Evolutionary conservation across 2,797 vertebrate species (phyloP), one percentile per base, ranked within the genome.

Genomic region (Chelonia mydas): DNA sequence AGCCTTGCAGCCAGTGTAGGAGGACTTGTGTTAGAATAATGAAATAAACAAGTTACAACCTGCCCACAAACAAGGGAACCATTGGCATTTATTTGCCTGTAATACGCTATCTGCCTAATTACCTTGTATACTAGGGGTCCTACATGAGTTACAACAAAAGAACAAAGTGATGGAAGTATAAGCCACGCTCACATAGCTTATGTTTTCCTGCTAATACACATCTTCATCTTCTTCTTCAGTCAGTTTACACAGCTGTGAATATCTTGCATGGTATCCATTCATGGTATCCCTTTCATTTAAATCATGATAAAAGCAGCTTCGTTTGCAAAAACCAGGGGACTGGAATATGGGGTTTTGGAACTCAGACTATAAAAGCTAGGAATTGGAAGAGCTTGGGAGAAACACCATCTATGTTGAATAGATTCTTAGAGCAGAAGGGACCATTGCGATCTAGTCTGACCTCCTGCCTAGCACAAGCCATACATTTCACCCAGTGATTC

Each of bases 251-350:
- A 93, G 92, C 92, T 96, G 93, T 85, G 86, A 96, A 92, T 91
- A 87, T 95, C 96, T 92, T 96, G 78, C 89, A 92, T 89, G 88
- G 74, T 55, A 17, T 55, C 51, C 90, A 88, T 97, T 96, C 86
- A 97, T 37, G 93, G 88, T 91, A 94, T 93, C n/a, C 61, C 65
- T 97, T 92, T 97, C 89, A 96, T 94, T 97, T 96, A 94, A 90
- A 80, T 45, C 74, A 83, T 2, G n/a, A 93, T 87, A 92, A 97
- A 96, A 81, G 84, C 50, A 90, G 72, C 21, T 96, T 96, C 90
- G 79, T 94, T 95, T 92, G 49, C 49, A 90, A 84, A 95, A 72
- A 85, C 86, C 87, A 79, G 33, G 83, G 83, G 79, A 95, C 92
- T 47, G n/a, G 9, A 81, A 57, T 51, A 59, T 23, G 54, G 23